Conservation (phyloP, 2,888 invertebrate species). For the Mystacides longicornis region DNA sequence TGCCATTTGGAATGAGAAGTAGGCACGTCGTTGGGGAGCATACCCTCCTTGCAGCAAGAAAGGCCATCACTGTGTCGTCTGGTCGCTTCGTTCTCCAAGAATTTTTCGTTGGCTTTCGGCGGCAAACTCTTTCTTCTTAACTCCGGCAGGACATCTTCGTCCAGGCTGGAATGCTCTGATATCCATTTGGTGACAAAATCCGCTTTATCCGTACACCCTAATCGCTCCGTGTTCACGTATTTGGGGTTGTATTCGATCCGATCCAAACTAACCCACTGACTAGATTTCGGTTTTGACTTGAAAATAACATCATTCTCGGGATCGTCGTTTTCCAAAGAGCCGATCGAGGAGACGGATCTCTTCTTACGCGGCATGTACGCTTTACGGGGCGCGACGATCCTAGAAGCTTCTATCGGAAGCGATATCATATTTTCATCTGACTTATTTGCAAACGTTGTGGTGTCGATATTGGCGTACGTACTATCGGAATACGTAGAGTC, state of each 20-base stretch:
- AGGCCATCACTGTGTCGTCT: slow-evolving; percentile 41
- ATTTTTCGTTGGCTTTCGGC: slow-evolving; percentile 47
- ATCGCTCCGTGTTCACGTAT: slow-evolving; percentile 29
- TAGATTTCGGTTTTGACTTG: slow-evolving; percentile 51
- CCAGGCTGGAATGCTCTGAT: slow-evolving; percentile 46
- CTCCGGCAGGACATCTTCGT: slow-evolving; percentile 40
- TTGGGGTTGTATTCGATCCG: slow-evolving; percentile 35
- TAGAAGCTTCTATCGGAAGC: slow-evolving; percentile 31
- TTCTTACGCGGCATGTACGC: slow-evolving; percentile 44
- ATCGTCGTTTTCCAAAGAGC: slow-evolving; percentile 48
- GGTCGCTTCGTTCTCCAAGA: slow-evolving; percentile 34
- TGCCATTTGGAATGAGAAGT: slow-evolving; percentile 45
- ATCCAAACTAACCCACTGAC: slow-evolving; percentile 51
- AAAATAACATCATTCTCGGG: slow-evolving; percentile 48
- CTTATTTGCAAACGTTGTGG: slow-evolving; percentile 9
- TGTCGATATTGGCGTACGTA: slow-evolving; percentile 49
- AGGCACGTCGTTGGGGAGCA: slow-evolving; percentile 46
- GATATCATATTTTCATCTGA: slow-evolving; percentile 41
- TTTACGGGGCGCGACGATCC: slow-evolving; percentile 31
- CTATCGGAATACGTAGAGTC: slow-evolving; percentile 52
- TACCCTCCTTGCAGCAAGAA: slow-evolving; percentile 48
- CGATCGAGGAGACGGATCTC: slow-evolving; percentile 47
- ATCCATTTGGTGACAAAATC: slow-evolving; percentile 50
- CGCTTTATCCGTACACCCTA: slow-evolving; percentile 47
- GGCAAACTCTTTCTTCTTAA: slow-evolving; percentile 47